A percentile compares a stretch with the other conserved stretches of the same genome.
Conservation (phyloP, 2,797 vertebrate species). For the Lacerta viridis region DNA sequence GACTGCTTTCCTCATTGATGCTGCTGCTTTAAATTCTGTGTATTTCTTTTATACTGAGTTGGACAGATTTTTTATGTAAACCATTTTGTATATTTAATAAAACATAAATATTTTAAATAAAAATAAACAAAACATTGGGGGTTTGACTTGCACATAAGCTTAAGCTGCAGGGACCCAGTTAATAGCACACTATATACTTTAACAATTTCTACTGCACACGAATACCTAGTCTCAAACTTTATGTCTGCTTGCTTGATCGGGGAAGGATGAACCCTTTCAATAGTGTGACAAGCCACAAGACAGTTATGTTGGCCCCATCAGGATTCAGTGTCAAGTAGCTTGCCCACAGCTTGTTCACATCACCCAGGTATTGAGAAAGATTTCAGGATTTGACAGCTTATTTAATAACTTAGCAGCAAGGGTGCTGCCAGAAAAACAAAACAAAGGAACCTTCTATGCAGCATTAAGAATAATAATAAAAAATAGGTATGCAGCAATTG, state of each 20-base stretch:
- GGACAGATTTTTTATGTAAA: neutral
- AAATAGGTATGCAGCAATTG: constrained; percentile 33
- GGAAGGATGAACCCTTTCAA: neutral
- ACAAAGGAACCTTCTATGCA: constrained; percentile 16
- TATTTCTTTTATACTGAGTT: neutral
- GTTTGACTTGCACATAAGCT: neutral
- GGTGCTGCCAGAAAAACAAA: neutral
- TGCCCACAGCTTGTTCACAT: neutral
- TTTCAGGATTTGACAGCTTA: neutral
- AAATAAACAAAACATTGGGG: neutral
- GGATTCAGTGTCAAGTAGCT: neutral
- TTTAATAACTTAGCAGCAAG: neutral
- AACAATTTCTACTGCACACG: neutral
- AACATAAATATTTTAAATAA: constrained; percentile 2
- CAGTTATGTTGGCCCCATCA: neutral
- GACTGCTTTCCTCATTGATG: neutral
- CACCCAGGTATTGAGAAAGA: neutral
- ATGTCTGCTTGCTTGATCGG: neutral
- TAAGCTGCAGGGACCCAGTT: neutral
- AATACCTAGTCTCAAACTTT: too few species aligned
- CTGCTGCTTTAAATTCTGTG: neutral
- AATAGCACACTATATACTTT: neutral
- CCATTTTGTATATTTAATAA: constrained; percentile 8
- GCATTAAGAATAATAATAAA: constrained; percentile 14
- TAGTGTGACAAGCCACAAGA: neutral